A percentile compares a stretch with the other conserved stretches of the same genome.
Conservation (phyloP, 1,140 invertebrate species). For the Aphelinus atriplicis region DNA sequence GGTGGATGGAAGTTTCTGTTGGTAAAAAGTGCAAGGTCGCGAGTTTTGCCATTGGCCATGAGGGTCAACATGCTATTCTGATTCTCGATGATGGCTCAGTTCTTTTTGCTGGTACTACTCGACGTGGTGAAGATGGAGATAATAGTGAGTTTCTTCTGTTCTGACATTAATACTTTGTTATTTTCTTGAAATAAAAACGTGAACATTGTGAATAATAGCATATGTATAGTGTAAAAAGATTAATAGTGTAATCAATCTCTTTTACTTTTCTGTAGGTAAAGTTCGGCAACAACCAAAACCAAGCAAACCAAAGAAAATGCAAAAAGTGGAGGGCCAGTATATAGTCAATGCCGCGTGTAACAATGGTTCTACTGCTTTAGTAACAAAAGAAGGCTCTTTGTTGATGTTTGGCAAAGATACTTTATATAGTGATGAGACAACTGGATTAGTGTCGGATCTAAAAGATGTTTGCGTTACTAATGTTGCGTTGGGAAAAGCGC, state of each 20-base stretch:
- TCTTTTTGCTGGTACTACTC: constrained; percentile 86
- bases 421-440: constrained; percentile 82
- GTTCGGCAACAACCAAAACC: constrained; percentile 86
- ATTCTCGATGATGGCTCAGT: constrained; percentile 90
- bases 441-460: constrained; percentile 77
- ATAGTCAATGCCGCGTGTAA: constrained; percentile 89
- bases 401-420: constrained; percentile 97
- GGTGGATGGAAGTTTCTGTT: constrained; percentile 80
- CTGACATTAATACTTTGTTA: neutral
- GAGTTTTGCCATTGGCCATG: constrained; percentile 89
- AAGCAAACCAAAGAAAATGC: constrained; percentile 91
- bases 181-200: neutral
- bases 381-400: constrained; percentile 88
- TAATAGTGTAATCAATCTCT: constrained; percentile 18
- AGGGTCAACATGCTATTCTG: constrained; percentile 89
- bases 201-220: neutral
- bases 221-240: constrained; percentile 7
- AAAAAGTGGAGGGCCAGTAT: constrained; percentile 86
- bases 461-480: constrained; percentile 83
- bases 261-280: constrained; percentile 69
- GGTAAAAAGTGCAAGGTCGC: constrained; percentile 80
- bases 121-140: constrained; percentile 95
- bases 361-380: constrained; percentile 92
- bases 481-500: constrained; percentile 94
- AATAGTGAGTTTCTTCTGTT: constrained; percentile 55